Conservation (phyloP, 2,888 invertebrate genomes). For the Mactromeris polynyma region DNA sequence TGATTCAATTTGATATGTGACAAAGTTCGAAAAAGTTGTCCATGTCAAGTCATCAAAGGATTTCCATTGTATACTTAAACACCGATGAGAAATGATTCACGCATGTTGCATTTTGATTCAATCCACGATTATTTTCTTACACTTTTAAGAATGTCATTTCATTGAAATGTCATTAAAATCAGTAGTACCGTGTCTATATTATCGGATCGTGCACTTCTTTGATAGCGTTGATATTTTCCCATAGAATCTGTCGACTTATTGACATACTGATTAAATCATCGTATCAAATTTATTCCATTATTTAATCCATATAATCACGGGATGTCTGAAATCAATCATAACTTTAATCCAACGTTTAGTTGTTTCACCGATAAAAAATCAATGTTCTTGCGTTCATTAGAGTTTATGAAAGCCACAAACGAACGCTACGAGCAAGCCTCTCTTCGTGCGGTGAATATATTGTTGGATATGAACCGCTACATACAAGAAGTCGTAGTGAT, state of each 20-base stretch:
- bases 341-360: background rate
- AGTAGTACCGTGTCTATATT: background rate
- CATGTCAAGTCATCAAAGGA: background rate
- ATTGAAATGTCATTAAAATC: background rate
- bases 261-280: background rate
- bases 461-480: too few relatives aligned
- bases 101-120: background rate
- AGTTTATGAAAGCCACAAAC: background rate
- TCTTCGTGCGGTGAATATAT: too few relatives aligned
- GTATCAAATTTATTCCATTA: background rate
- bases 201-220: background rate
- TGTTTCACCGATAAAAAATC: slow-evolving; percentile 1
- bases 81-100: background rate
- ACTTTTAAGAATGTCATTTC: background rate
- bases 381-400: background rate
- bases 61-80: background rate
- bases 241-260: background rate
- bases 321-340: background rate
- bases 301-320: background rate
- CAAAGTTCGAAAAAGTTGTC: background rate
- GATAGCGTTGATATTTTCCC: background rate
- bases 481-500: too few relatives aligned
- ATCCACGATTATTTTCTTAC: background rate
- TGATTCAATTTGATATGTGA: background rate
- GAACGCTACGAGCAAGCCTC: background rate